These are phyloP conservation scores for Cydia splendana DNA, from an alignment of 1,140 invertebrate species.

Conservation along the genomic window DNA sequence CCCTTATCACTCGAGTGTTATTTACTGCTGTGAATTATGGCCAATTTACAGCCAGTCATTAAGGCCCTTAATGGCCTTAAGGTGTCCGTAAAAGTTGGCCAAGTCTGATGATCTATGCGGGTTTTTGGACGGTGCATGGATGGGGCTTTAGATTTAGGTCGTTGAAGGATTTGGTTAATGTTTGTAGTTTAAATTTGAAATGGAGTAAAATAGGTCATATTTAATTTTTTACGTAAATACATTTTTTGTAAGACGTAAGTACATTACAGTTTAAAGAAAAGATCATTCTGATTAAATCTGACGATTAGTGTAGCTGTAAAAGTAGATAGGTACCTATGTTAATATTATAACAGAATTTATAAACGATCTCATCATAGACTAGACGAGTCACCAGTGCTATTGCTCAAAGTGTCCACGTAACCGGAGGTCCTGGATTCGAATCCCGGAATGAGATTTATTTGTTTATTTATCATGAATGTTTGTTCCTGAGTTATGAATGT, in stretches of 20 bases:
- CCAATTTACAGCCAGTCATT: conserved; percentile 71
- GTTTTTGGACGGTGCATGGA: conserved; percentile 27
- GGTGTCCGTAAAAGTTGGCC: conserved; percentile 63
- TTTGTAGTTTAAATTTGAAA: neutral
- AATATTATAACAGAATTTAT: no score
- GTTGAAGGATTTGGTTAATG: conserved; percentile 9
- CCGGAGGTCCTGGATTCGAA: no score
- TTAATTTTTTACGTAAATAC: neutral
- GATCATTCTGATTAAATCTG: no score
- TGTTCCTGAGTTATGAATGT: no score
- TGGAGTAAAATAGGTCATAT: neutral
- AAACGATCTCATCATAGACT: no score
- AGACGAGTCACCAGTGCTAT: no score
- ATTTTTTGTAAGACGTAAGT: neutral
- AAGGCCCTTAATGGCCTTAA: conserved; percentile 72
- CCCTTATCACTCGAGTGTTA: conserved; percentile 58
- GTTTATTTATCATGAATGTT: no score
- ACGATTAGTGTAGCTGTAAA: no score
- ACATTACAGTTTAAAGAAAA: no score
- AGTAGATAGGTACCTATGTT: no score
- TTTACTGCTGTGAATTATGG: conserved; percentile 63
- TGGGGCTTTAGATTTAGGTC: neutral
- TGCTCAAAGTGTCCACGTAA: no score
- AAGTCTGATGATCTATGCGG: conserved; percentile 56
- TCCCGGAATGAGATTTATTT: no score